Evolutionary conservation across 2,113 vertebrate species (phyloP), one percentile per base, ranked within the genome.

Genomic region (Plecturocebus donacophilus): DNA sequence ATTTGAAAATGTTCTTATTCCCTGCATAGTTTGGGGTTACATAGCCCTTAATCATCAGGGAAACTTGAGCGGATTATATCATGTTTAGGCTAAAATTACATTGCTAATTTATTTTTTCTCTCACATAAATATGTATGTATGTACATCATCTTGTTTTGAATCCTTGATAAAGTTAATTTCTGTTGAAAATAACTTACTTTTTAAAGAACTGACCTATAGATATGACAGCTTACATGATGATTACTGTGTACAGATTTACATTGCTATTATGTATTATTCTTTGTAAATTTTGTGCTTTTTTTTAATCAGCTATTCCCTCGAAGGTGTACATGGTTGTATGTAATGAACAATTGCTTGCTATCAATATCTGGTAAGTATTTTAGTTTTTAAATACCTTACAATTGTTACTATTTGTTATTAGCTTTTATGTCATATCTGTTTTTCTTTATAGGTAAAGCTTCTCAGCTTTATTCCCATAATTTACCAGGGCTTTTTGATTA

Each of bases 381-480:
- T 93, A 61, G 42, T 71, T 91, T 97, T 96, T 96, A 56, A 83
- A 25, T 61, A 21, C 12, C 30, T 94, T 94, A 68, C 0, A 12
- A 0, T 42, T 95, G 73, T 86, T 35, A 89, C 82, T 76, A 6
- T 95, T 97, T 27, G 27, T 97, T 97, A 97, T 56, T 98, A 97
- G 96, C 93, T 97, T 86, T 98, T 87, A 64, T 54, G 5, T 76
- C 32, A 25, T 92, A 61, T 82, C 71, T 89, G 23, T 96, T 98
- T 98, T 98, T 98, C 97, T 98, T 96, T 97, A 61, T 95, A 99
- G 99, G 99, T 98, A 99, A 99, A 99, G 99, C 99, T 75, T 99
- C 99, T 97, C 99, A 99, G 98, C 99, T 99, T 75, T 99, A 99
- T 99, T 99, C 99, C n/a, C 99, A 99, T 97, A 99, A 99, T 94